Evolutionary conservation across 2,797 vertebrate species (phyloP).

Genomic region (Sandelia bainsii): DNA sequence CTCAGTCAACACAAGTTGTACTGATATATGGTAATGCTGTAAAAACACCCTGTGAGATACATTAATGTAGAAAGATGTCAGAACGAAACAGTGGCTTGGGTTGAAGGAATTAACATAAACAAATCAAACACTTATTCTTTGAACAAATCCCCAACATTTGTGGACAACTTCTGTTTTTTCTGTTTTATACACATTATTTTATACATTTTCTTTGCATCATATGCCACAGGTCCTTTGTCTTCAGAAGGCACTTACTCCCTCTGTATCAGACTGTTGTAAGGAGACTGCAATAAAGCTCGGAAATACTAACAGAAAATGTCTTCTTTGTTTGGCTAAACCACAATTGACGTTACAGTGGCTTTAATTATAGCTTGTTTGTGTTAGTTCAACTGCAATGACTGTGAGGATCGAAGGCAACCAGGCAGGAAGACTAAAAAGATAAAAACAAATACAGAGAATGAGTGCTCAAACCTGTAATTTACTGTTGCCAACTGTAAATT

Average conservation of each 20-base stretch:
- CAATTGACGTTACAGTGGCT: constrained; percentile 2
- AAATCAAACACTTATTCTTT: neutral
- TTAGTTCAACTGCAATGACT: constrained; percentile 16
- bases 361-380: constrained; percentile 26
- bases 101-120: constrained; percentile 26
- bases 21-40: constrained; percentile 67
- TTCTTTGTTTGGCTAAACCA: constrained; percentile 48
- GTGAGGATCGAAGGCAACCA: neutral
- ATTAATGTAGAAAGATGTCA: constrained; percentile 47
- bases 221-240: constrained; percentile 42
- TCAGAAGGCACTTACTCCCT: constrained; percentile 62
- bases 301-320: constrained; percentile 42
- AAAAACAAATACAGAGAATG: neutral
- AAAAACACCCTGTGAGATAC: constrained; percentile 37
- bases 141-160: constrained; percentile 16
- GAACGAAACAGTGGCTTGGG: constrained; percentile 19
- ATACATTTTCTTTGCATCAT: constrained; percentile 41
- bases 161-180: constrained; percentile 16
- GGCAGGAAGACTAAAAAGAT: neutral
- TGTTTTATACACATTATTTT: constrained; percentile 45
- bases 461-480: constrained; percentile 25
- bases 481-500: constrained; percentile 12
- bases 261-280: constrained; percentile 55
- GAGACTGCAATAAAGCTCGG: constrained; percentile 73
- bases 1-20: constrained; percentile 47